Conservation (phyloP, 2,888 invertebrate genomes). For the Tachystola acroxantha region DNA sequence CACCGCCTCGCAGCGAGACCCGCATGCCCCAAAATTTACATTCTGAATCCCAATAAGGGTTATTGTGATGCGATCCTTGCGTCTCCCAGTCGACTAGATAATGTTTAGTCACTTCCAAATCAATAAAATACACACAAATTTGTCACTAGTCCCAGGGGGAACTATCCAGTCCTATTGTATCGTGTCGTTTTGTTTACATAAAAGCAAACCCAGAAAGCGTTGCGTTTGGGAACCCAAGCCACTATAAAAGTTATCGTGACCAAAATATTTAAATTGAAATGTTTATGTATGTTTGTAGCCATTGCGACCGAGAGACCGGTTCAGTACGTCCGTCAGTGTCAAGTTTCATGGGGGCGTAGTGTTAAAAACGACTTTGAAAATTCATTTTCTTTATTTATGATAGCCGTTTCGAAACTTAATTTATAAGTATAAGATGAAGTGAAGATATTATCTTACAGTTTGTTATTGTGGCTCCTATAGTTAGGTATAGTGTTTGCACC, state of each 20-base stretch:
- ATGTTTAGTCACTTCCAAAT: slow-evolving; percentile 45
- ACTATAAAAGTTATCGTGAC: slow-evolving; percentile 20
- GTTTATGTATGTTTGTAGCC: slow-evolving; percentile 10
- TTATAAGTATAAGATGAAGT: background rate
- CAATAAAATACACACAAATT: slow-evolving; percentile 47
- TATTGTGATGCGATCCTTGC: slow-evolving; percentile 32
- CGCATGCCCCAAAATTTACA: slow-evolving; percentile 61
- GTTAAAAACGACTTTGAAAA: slow-evolving; percentile 20
- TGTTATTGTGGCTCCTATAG: slow-evolving; percentile 17
- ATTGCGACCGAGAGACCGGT: slow-evolving; percentile 9
- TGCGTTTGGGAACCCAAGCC: slow-evolving; percentile 20
- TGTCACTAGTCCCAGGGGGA: slow-evolving; percentile 41
- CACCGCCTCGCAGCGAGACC: slow-evolving; percentile 39
- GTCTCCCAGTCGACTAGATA: slow-evolving; percentile 30
- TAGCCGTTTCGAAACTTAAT: slow-evolving; percentile 5
- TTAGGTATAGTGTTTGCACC: slow-evolving; percentile 29
- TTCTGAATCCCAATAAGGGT: slow-evolving; percentile 49
- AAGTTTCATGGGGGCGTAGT: slow-evolving; percentile 16
- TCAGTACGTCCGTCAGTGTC: slow-evolving; percentile 11
- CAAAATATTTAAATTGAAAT: slow-evolving; percentile 16
- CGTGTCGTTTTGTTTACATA: slow-evolving; percentile 41
- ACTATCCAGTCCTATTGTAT: slow-evolving; percentile 25
- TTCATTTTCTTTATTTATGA: slow-evolving; percentile 14
- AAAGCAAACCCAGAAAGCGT: slow-evolving; percentile 19
- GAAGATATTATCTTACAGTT: background rate